Percentiles rank a stretch among this genome's conserved stretches.
Evolutionary conservation across 2,113 vertebrate genomes (phyloP).

Genomic region (Podiceps cristatus): DNA sequence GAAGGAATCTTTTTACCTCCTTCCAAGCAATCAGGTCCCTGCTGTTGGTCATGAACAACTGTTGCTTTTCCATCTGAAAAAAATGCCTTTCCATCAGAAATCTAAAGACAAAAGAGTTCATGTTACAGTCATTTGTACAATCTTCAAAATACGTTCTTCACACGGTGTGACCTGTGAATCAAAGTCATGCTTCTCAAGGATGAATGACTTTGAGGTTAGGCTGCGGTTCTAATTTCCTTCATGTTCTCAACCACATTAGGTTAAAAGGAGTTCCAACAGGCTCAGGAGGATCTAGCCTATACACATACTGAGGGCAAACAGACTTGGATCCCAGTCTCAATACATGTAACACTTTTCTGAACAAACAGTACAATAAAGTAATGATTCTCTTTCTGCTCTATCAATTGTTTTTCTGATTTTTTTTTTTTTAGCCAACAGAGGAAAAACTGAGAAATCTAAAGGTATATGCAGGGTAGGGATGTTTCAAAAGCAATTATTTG

Average conservation of each 20-base stretch:
- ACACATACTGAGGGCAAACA: not conserved
- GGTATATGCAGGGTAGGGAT: not conserved
- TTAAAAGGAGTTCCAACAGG: not conserved
- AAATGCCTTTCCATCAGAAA: not conserved
- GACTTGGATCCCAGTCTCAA: not conserved
- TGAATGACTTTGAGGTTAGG: not conserved
- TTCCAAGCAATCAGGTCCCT: not conserved
- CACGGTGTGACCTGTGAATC: not conserved
- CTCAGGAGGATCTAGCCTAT: not conserved
- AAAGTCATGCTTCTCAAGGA: not conserved
- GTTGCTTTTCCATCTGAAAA: accelerated
- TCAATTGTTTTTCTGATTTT: not conserved
- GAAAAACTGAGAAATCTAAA: not conserved
- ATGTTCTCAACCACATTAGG: not conserved
- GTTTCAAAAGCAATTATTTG: not conserved
- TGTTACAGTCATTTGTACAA: not conserved
- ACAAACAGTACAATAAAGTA: not conserved
- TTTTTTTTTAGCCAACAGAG: not conserved
- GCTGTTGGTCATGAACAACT: not conserved
- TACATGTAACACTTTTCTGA: not conserved
- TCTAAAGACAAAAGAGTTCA: not conserved
- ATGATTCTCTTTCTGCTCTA: not conserved
- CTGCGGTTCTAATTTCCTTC: not conserved
- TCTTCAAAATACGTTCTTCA: not conserved
- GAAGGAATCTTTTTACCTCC: not conserved